Percentiles rank a stretch among this genome's conserved stretches.
Conservation (phyloP, 1,140 invertebrate genomes). For the Dolichoris vasculosae region DNA sequence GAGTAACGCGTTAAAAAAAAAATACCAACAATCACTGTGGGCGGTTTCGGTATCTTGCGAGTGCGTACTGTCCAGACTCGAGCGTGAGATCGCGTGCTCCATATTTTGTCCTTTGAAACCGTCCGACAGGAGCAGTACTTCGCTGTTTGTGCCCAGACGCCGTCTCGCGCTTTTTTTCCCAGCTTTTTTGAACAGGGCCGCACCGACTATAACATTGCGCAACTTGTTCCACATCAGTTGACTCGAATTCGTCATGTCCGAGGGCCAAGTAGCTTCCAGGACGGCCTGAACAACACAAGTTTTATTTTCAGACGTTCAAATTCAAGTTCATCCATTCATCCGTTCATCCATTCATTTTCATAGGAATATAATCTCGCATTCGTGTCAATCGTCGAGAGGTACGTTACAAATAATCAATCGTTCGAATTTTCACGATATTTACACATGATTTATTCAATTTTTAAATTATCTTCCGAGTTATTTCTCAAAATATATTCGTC, state of each 20-base stretch:
- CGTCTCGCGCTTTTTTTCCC: conserved; percentile 77
- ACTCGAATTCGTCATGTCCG: conserved; percentile 86
- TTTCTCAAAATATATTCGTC: no score
- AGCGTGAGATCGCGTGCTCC: conserved; percentile 70
- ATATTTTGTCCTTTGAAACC: conserved; percentile 67
- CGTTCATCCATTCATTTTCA: no score
- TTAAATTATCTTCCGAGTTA: no score
- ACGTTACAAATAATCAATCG: no score
- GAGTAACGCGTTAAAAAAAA: conserved; percentile 1
- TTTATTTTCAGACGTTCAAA: neutral
- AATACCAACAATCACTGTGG: conserved; percentile 67
- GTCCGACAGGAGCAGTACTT: conserved; percentile 59
- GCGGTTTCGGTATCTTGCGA: conserved; percentile 71
- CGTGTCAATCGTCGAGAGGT: no score
- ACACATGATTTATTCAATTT: no score
- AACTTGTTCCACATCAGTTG: conserved; percentile 95
- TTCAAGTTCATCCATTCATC: no score
- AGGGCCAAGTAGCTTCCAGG: conserved; percentile 95
- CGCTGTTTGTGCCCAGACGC: conserved; percentile 69
- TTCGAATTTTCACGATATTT: no score
- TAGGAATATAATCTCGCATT: no score
- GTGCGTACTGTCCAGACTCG: conserved; percentile 71
- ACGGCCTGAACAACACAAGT: conserved; percentile 78
- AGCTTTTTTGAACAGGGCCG: conserved; percentile 88
- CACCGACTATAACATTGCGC: conserved; percentile 92